Evolutionary conservation across 2,113 vertebrate species (phyloP).

Genomic region (Choloepus hoffmanni): DNA sequence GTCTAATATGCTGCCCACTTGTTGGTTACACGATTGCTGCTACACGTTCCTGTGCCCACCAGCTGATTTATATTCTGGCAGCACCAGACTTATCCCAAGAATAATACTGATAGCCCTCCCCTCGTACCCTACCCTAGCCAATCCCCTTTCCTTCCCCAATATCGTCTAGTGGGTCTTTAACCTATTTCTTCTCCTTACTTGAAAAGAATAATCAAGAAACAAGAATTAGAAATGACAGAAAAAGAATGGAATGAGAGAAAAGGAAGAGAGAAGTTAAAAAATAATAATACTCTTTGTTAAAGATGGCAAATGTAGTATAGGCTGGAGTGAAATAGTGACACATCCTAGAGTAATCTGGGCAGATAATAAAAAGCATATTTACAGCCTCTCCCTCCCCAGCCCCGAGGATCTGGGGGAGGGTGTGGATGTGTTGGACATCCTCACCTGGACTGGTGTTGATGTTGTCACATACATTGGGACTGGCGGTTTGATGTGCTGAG

Average conservation of each 20-base stretch:
- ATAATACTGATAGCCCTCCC: not conserved
- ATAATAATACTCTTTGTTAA: not conserved
- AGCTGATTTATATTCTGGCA: not conserved
- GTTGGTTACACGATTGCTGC: not conserved
- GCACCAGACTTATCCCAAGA: not conserved
- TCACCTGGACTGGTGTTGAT: no score
- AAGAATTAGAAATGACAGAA: constrained; percentile 22
- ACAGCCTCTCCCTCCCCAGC: no score
- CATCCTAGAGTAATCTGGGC: no score
- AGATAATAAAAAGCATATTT: no score
- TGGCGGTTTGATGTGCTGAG: no score
- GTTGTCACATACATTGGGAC: no score
- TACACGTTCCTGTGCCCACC: not conserved
- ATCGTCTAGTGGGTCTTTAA: not conserved
- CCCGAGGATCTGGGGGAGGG: no score
- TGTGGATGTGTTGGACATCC: no score
- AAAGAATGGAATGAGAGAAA: not conserved
- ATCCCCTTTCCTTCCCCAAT: not conserved
- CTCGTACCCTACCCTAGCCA: not conserved
- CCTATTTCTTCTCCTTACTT: not conserved
- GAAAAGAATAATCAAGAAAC: constrained; percentile 36
- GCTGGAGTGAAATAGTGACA: no score
- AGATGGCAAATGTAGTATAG: no score
- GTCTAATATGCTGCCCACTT: not conserved
- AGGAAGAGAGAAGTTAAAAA: not conserved